Percentiles rank a stretch among this genome's conserved stretches.
Conservation (phyloP, 35 echinoderm and acorn worm genomes). For the Apostichopus japonicus region DNA sequence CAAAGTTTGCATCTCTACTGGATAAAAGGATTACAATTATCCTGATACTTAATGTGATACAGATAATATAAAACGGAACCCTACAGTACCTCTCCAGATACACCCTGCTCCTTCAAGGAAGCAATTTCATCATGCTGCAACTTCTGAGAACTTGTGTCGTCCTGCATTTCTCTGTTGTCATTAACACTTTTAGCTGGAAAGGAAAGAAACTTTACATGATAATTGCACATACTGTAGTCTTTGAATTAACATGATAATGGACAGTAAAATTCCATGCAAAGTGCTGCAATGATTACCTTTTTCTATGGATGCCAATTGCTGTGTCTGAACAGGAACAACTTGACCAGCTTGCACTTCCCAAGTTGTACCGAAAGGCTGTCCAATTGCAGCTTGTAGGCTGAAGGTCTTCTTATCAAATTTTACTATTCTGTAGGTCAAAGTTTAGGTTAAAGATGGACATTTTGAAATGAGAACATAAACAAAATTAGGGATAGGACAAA, state of each 20-base stretch:
- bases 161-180: constrained; percentile 58
- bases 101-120: constrained; percentile 49
- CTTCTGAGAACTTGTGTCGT: constrained; percentile 48
- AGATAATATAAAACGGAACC: no score
- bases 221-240: no score
- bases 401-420: constrained; percentile 78
- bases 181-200: constrained; percentile 34
- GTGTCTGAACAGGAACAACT: not conserved
- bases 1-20: no score
- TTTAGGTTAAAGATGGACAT: not conserved
- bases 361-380: constrained; percentile 70
- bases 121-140: constrained; percentile 45
- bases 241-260: no score
- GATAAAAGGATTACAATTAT: no score
- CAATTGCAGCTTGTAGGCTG: constrained; percentile 70
- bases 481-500: not conserved
- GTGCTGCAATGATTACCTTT: not conserved
- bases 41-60: no score
- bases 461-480: not conserved
- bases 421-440: constrained; percentile 53
- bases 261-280: no score
- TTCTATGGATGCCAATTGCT: not conserved
- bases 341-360: constrained; percentile 64
- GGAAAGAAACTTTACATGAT: not conserved
- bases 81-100: constrained; percentile 46